Evolutionary conservation across 2,113 vertebrate genomes (phyloP), one percentile per base, ranked within the genome.

Genomic region (Isurus oxyrinchus): DNA sequence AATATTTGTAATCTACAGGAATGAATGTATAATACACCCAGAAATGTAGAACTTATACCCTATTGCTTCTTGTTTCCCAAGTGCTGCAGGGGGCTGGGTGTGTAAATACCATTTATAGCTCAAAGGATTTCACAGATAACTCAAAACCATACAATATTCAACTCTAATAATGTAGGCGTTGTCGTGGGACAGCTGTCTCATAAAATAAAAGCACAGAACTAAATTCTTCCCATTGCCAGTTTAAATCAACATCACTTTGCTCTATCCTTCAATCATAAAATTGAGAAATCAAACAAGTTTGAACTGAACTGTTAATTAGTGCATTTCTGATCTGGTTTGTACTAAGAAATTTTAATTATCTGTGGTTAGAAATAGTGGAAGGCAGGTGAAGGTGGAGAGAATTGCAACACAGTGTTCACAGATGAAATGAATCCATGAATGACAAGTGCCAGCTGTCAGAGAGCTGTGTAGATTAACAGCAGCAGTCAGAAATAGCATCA

Each of bases 221-320:
- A n/a, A 16, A 94, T 94, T 63, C 35, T 63, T 94, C 25, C 35
- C 35, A 19, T 66, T 94, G 16, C 16, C 16, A 40, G n/a, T 40
- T 93, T 63, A 94, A 94, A 40, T 40, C 35, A 94, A 66, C 35
- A 40, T 40, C 35, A n/a, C 19, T 94, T 63, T 40, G 19, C 14
- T 84, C 40, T 21, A 84, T 49, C 40, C 16, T 44, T 84, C 40
- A 94, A 21, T 63, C 57, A 94, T 21, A 44, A 63, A 25, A 66
- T 63, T 63, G 61, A n/a, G 88, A 93, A 93, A 93, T 61, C 57
- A 93, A 93, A 59, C 88, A 93, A 40, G 35, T 63, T 94, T 94
- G 59, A 94, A 94, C 35, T 21, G 40, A 84, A 40, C 81, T 84
- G 19, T 21, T 44, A 84, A 44, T 84, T 44, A 16, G 40, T 21